Evolutionary conservation across 2,113 vertebrate genomes (phyloP), one percentile per base, ranked within the genome.

Genomic region (Micromys minutus): DNA sequence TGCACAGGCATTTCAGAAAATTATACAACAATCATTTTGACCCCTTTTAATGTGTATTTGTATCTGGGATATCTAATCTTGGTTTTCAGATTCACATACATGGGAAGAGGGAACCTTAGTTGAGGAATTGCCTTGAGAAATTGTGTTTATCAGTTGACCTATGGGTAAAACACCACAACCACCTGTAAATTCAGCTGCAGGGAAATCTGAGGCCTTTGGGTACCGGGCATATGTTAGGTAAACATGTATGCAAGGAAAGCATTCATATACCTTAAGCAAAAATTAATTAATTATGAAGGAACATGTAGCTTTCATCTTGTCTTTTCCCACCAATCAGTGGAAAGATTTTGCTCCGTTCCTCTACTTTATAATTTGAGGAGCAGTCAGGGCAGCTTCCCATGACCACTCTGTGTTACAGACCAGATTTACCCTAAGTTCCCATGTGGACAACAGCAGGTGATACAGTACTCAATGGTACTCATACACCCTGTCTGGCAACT

Each of bases 391-490:
- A 61, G n/a, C 15, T 89, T 5, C 29, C 1, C 34, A 17, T 45
- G 85, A 75, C 22, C 52, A 31, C 2, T 67, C 15, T 91, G 4
- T 89, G 61, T 61, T 69, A 10, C 34, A 8, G 86, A 83, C 36
- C 0, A 81, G 80, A 55, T 47, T 22, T 42, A 84, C 16, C 7
- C 34, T 19, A 85, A 17, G 12, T 72, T 63, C 31, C 75, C 52
- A 42, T 47, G 12, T 50, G 61, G 1, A 11, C 22, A 7, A 11
- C 29, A 12, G 13, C 3, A 52, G 24, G 6, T 0, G 45, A 39
- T 1, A 6, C 16, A 24, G 0, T 6, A 8, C 22, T 42, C 7
- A 11, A 6, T 19, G 12, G 4, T 50, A 15, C 39, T n/a, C 16
- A 22, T 31, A 29, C 22, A 1, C 8, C 57, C 29, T 17, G 12